These are phyloP conservation scores for Protosalanx chinensis DNA, from an alignment of 2,797 vertebrate species.

Conservation along the genomic window DNA sequence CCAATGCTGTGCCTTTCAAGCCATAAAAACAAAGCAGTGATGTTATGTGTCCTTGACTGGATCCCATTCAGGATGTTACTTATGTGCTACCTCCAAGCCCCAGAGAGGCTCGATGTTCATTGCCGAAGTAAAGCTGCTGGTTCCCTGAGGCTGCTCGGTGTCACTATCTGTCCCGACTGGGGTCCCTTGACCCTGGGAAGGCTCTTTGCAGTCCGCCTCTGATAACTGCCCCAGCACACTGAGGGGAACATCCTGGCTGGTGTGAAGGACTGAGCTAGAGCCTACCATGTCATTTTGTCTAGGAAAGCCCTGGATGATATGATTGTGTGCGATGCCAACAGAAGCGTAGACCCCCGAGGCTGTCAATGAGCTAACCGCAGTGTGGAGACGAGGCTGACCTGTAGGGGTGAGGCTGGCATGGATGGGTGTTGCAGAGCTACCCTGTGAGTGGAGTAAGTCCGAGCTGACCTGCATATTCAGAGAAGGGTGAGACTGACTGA, in stretches of 20 bases:
- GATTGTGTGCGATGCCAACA: slow-evolving; percentile 26
- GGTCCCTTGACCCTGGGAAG: slow-evolving; percentile 16
- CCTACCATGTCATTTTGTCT: slow-evolving; percentile 59
- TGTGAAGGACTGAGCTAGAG: slow-evolving; percentile 52
- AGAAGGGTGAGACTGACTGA: slow-evolving; percentile 51
- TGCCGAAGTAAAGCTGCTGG: slow-evolving; percentile 15
- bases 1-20: too few species aligned
- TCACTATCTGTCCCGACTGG: slow-evolving; percentile 8
- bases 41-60: neutral
- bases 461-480: slow-evolving; percentile 52
- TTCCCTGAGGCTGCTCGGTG: slow-evolving; percentile 16
- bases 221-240: slow-evolving; percentile 35
- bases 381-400: slow-evolving; percentile 58
- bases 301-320: slow-evolving; percentile 32
- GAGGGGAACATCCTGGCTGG: slow-evolving; percentile 28
- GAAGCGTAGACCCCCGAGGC: slow-evolving; percentile 44
- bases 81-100: slow-evolving; percentile 35
- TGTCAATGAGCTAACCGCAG: slow-evolving; percentile 55
- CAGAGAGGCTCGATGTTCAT: slow-evolving; percentile 36
- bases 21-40: neutral
- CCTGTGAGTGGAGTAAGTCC: slow-evolving; percentile 46
- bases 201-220: slow-evolving; percentile 32
- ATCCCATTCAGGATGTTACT: neutral
- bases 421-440: slow-evolving; percentile 53
- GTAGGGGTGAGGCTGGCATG: slow-evolving; percentile 54